These are phyloP conservation scores for Rhopalosiphum maidis DNA, from an alignment of 1,140 invertebrate genomes.

Conservation along the genomic window DNA sequence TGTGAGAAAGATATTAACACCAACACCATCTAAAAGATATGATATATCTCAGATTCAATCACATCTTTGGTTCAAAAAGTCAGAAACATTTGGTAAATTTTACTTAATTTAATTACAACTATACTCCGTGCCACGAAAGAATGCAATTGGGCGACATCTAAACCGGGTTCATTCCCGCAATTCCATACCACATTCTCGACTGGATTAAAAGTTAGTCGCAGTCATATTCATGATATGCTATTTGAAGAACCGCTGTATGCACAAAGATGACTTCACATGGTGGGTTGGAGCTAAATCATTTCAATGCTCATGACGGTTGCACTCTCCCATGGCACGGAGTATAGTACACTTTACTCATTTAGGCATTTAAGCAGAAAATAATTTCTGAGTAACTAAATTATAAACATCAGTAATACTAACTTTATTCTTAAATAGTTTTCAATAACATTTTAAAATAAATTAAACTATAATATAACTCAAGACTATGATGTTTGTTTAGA, in stretches of 20 bases:
- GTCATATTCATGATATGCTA: too few species aligned
- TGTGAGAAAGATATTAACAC: conserved; percentile 75
- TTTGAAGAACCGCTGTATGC: too few species aligned
- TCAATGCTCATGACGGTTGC: too few species aligned
- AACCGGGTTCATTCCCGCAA: too few species aligned
- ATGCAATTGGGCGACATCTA: too few species aligned
- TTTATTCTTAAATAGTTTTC: background rate
- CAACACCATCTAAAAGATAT: conserved; percentile 71
- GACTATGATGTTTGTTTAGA: background rate
- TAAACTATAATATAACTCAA: background rate
- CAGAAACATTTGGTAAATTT: conserved; percentile 32
- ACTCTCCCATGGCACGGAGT: too few species aligned
- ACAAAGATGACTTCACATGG: too few species aligned
- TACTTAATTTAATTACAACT: background rate
- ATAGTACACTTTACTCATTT: too few species aligned
- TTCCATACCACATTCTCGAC: too few species aligned
- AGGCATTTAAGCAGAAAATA: background rate
- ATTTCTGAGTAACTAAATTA: background rate
- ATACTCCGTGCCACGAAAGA: too few species aligned
- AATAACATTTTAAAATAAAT: background rate
- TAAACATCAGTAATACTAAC: background rate
- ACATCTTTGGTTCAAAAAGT: conserved; percentile 79
- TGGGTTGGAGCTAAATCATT: too few species aligned
- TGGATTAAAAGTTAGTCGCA: too few species aligned
- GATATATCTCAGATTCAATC: conserved; percentile 74